Conservation (phyloP, 2,888 invertebrate species). For the Temnothorax rugatulus region DNA sequence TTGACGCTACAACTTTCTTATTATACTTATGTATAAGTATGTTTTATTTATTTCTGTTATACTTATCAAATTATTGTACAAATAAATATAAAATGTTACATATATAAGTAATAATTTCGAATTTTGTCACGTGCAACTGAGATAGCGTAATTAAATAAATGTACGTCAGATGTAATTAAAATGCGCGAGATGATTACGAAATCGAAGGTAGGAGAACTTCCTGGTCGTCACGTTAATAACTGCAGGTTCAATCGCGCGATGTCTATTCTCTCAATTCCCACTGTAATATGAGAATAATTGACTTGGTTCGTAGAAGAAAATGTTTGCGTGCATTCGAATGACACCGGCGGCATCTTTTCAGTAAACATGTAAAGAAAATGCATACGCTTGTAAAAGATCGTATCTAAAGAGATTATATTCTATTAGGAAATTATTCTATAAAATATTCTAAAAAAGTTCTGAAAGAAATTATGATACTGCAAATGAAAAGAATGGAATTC, state of each 20-base stretch:
- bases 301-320: constrained; percentile 52
- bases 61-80: background rate
- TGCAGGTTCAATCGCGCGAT: constrained; percentile 50
- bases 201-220: constrained; percentile 43
- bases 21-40: background rate
- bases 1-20: background rate
- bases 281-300: constrained; percentile 74
- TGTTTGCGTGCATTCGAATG: constrained; percentile 55
- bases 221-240: constrained; percentile 56
- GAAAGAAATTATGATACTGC: background rate
- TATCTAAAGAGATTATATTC: no score
- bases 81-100: background rate
- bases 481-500: background rate
- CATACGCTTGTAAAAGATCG: no score
- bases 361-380: background rate
- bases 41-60: background rate
- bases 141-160: background rate
- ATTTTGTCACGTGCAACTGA: background rate
- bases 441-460: background rate
- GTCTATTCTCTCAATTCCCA: constrained; percentile 70
- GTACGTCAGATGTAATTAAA: background rate
- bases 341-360: background rate
- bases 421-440: background rate
- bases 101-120: background rate
- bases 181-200: constrained; percentile 22